These are phyloP conservation scores for Leptinotarsa haldemani DNA, from an alignment of 2,888 invertebrate genomes.

Conservation along the genomic window DNA sequence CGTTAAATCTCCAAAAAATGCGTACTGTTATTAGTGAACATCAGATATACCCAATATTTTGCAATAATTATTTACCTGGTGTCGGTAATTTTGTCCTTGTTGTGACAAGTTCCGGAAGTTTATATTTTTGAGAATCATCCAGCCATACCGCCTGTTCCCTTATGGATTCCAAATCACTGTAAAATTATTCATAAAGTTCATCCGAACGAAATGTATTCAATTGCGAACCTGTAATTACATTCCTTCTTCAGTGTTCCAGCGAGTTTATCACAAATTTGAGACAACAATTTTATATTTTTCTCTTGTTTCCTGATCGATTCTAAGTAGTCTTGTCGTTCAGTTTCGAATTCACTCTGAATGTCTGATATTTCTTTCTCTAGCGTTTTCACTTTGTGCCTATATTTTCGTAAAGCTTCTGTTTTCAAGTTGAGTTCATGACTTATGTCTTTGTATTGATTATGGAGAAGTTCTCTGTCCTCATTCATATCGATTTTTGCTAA, in stretches of 20 bases:
- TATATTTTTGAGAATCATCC: slow-evolving; percentile 79
- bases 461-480: slow-evolving; percentile 76
- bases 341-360: slow-evolving; percentile 84
- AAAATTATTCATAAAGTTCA: slow-evolving; percentile 33
- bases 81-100: slow-evolving; percentile 78
- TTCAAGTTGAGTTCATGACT: slow-evolving; percentile 82
- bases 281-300: slow-evolving; percentile 74
- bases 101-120: slow-evolving; percentile 75
- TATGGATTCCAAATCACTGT: slow-evolving; percentile 76
- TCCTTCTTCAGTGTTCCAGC: slow-evolving; percentile 77
- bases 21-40: background rate
- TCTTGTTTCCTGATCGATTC: slow-evolving; percentile 83
- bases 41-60: slow-evolving; percentile 1
- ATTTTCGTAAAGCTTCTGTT: slow-evolving; percentile 74
- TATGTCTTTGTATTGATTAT: slow-evolving; percentile 82
- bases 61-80: slow-evolving; percentile 64
- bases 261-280: slow-evolving; percentile 75
- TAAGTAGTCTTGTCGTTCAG: slow-evolving; percentile 83
- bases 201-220: background rate
- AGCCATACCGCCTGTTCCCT: slow-evolving; percentile 79
- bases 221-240: slow-evolving; percentile 75
- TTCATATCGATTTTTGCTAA: slow-evolving; percentile 73
- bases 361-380: slow-evolving; percentile 81
- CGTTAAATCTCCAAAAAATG: no score
- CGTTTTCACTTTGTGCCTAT: slow-evolving; percentile 74